Evolutionary conservation across 2,797 vertebrate species (phyloP).

Genomic region (Moxostoma hubbsi): DNA sequence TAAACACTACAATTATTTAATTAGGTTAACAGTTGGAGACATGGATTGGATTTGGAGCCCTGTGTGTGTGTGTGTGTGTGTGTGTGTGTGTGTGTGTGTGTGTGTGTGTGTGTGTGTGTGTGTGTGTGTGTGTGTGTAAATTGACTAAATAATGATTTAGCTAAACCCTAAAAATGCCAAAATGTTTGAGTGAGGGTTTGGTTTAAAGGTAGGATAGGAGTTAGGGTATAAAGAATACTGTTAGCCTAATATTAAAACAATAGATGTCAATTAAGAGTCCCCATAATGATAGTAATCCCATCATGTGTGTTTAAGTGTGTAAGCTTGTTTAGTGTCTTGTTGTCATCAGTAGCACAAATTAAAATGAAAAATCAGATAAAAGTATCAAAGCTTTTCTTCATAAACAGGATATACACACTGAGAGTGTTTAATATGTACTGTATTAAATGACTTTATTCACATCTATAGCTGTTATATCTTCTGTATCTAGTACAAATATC

Average conservation of each 20-base stretch:
- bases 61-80: not conserved
- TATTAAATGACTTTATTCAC: not conserved
- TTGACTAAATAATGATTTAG: too few relatives aligned
- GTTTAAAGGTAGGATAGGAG: too few relatives aligned
- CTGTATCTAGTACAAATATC: constrained; percentile 6
- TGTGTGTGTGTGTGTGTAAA: not conserved
- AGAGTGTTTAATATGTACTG: not conserved
- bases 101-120: too few relatives aligned
- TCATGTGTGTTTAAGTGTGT: not conserved
- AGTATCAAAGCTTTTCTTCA: not conserved
- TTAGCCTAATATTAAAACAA: too few relatives aligned
- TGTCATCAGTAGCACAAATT: not conserved
- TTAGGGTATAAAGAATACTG: too few relatives aligned
- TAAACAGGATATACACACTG: not conserved
- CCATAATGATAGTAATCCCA: too few relatives aligned
- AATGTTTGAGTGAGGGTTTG: too few relatives aligned
- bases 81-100: not conserved
- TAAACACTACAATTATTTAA: constrained; percentile 46
- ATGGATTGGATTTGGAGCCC: constrained; percentile 19
- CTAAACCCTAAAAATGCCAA: too few relatives aligned
- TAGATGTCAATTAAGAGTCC: too few relatives aligned
- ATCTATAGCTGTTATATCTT: constrained; percentile 13
- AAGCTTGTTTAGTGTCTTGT: not conserved
- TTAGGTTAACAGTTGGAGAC: constrained; percentile 22
- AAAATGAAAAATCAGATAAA: not conserved